These are phyloP conservation scores for Phrynocephalus versicolor DNA, from an alignment of 2,113 vertebrate genomes.

Conservation along the genomic window DNA sequence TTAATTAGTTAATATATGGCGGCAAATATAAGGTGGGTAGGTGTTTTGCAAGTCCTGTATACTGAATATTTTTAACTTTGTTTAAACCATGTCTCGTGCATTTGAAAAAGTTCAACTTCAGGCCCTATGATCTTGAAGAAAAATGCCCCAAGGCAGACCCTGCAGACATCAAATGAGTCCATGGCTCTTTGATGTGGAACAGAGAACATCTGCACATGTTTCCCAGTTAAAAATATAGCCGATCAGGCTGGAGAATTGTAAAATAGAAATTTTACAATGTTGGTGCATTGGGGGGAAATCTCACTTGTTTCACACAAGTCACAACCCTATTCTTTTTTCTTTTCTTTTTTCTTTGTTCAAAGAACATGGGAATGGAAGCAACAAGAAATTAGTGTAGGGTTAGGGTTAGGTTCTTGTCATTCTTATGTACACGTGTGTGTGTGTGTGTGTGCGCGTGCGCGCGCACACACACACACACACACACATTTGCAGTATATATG, in stretches of 20 bases:
- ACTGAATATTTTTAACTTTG: not conserved
- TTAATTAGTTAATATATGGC: not conserved
- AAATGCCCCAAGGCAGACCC: not conserved
- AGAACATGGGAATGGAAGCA: no score
- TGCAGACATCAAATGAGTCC: not conserved
- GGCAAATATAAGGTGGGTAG: not conserved
- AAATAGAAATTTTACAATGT: not conserved
- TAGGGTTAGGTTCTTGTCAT: no score
- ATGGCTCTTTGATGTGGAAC: conserved; percentile 2
- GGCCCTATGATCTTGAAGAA: not conserved
- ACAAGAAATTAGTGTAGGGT: no score
- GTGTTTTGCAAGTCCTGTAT: not conserved
- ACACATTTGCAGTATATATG: no score
- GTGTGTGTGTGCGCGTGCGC: no score
- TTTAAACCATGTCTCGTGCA: not conserved
- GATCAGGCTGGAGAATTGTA: conserved; percentile 4
- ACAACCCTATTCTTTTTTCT: no score
- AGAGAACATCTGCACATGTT: conserved; percentile 26
- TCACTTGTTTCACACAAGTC: no score
- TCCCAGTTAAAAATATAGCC: not conserved
- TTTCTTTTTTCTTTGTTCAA: no score
- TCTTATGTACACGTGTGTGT: no score
- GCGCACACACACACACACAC: no score
- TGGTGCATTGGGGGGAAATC: no score
- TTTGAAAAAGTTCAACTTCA: not conserved